phyloP scores from a whole-genome alignment of 2,888 invertebrate species.

The Rambutsinella grinnellia region DNA sequence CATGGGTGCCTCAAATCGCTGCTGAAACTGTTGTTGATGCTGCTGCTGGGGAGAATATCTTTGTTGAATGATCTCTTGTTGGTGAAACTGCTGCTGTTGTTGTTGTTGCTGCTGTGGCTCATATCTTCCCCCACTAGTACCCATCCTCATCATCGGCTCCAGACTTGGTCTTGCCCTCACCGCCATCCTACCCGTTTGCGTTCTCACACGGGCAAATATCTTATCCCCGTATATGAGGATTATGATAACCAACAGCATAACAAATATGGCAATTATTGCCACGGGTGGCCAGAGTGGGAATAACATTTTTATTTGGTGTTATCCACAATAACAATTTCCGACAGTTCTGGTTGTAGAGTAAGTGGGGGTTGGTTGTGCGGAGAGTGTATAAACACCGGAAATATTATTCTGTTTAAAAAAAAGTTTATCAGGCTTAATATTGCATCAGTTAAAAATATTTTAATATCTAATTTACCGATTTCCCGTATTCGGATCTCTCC shows the following conservation, averaged over 20 bases:
- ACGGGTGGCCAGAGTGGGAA: conserved; percentile 84
- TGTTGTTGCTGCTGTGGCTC: conserved; percentile 7
- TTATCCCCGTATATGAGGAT: conserved; percentile 82
- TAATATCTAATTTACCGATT: conserved; percentile 61
- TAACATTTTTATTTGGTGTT: conserved; percentile 72
- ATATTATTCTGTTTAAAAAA: conserved; percentile 77
- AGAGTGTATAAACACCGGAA: conserved; percentile 86
- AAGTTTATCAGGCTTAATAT: not conserved
- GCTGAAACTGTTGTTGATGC: conserved; percentile 2
- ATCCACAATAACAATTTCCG: conserved; percentile 38
- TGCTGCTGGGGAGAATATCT: not conserved
- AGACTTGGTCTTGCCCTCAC: conserved; percentile 24
- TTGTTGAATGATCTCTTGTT: not conserved
- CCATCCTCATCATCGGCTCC: conserved; percentile 47
- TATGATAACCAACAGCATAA: conserved; percentile 81
- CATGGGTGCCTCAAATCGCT: conserved; percentile 5
- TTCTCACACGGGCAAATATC: conserved; percentile 72
- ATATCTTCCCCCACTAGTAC: conserved; percentile 1
- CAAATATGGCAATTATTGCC: conserved; percentile 80
- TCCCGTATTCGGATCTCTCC: conserved; percentile 75
- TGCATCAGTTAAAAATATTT: not conserved
- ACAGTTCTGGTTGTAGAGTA: conserved; percentile 64
- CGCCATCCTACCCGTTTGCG: conserved; percentile 29
- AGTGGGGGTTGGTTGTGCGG: conserved; percentile 84
- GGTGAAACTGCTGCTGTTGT: conserved; percentile 9